A percentile compares a stretch with the other conserved stretches of the same genome.
phyloP scores from a whole-genome alignment of 2,797 vertebrate genomes.

The Dermochelys coriacea region DNA sequence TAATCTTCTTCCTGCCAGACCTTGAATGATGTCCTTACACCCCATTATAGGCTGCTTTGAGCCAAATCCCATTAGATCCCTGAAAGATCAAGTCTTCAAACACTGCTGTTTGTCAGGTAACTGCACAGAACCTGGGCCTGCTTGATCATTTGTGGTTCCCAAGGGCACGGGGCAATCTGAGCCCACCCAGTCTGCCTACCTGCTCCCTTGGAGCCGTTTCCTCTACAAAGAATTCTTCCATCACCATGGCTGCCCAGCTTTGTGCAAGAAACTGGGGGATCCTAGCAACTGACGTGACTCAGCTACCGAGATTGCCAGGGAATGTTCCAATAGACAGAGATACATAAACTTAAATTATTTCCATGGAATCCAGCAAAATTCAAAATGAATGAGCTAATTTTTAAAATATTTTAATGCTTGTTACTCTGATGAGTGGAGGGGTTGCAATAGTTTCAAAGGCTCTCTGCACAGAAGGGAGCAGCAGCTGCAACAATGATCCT shows the following conservation, averaged over 20 bases:
- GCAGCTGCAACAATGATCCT: slow-evolving; percentile 19
- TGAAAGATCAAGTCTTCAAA: neutral
- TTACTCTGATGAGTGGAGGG: slow-evolving; percentile 32
- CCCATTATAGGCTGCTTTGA: neutral
- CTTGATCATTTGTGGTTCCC: neutral
- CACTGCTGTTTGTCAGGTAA: neutral
- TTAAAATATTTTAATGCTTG: neutral
- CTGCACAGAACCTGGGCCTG: neutral
- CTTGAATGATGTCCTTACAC: neutral
- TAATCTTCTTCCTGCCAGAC: neutral
- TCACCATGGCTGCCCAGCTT: slow-evolving; percentile 49
- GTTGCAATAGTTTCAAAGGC: slow-evolving; percentile 31
- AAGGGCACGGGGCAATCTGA: accelerated
- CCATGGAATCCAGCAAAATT: slow-evolving; percentile 47
- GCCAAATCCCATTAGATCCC: neutral
- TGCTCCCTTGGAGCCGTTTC: slow-evolving; percentile 50
- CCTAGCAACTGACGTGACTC: slow-evolving; percentile 65
- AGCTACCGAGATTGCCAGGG: slow-evolving; percentile 43
- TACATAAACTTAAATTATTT: slow-evolving; percentile 62
- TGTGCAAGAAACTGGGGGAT: slow-evolving; percentile 56
- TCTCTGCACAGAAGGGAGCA: slow-evolving; percentile 24
- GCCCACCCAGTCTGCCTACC: slow-evolving; percentile 51
- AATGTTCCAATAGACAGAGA: neutral
- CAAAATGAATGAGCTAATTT: slow-evolving; percentile 26
- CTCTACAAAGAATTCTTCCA: slow-evolving; percentile 67